Evolutionary conservation across 2,888 invertebrate species (phyloP).

Genomic region (Metopia argyrocephala): DNA sequence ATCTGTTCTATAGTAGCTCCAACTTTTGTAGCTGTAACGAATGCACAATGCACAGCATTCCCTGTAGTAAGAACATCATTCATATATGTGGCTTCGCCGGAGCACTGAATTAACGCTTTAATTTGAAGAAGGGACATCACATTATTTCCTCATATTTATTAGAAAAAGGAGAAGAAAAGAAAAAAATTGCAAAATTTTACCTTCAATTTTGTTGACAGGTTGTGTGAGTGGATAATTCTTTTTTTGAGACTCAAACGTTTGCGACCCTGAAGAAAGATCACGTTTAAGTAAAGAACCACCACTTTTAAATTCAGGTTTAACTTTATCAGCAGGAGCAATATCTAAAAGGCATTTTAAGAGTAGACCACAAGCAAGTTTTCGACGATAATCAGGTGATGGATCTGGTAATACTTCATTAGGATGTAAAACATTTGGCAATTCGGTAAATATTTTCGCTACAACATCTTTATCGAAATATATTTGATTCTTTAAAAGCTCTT

Average conservation of each 20-base stretch:
- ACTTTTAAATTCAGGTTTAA: conserved; percentile 80
- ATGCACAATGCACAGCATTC: conserved; percentile 82
- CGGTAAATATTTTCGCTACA: conserved; percentile 79
- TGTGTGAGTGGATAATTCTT: conserved; percentile 87
- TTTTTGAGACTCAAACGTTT: conserved; percentile 84
- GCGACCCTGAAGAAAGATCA: conserved; percentile 83
- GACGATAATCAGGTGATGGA: conserved; percentile 84
- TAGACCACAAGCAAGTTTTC: conserved; percentile 84
- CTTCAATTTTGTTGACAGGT: conserved; percentile 86
- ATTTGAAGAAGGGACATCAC: neutral
- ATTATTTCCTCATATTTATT: neutral
- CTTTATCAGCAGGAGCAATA: conserved; percentile 80
- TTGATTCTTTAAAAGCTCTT: conserved; percentile 78
- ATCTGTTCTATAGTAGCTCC: conserved; percentile 81
- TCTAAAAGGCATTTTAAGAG: conserved; percentile 86
- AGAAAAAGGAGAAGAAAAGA: neutral
- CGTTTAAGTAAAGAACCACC: conserved; percentile 82
- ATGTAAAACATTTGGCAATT: conserved; percentile 81
- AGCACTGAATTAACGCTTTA: conserved; percentile 82
- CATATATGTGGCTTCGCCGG: conserved; percentile 87
- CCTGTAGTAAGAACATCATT: conserved; percentile 84
- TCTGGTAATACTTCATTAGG: conserved; percentile 84
- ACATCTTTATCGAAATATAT: conserved; percentile 78
- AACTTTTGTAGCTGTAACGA: conserved; percentile 82
- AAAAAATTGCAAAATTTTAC: too few species aligned